phyloP scores from a whole-genome alignment of 2,797 vertebrate genomes.

The Enteromius radiatus region DNA sequence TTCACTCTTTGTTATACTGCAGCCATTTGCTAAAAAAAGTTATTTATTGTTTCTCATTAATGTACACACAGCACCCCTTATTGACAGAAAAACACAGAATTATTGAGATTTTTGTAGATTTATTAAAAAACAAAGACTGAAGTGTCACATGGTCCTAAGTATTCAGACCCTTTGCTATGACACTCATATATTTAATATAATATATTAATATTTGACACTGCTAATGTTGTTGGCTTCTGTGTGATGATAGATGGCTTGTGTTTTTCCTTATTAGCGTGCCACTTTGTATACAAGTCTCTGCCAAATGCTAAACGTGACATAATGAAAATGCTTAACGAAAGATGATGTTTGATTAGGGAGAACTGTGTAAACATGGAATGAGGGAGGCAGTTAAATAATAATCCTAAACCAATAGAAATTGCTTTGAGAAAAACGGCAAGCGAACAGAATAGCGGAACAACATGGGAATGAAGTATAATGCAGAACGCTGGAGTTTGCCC shows the following conservation, averaged over 20 bases:
- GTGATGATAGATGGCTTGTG: not conserved
- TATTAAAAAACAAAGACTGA: constrained; percentile 1
- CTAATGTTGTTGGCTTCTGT: not conserved
- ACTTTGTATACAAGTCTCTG: not conserved
- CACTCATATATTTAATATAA: not conserved
- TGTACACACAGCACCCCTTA: not conserved
- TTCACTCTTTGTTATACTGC: too few species aligned
- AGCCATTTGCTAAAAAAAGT: too few species aligned
- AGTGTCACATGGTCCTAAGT: constrained; percentile 8
- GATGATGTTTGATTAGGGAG: constrained; percentile 16
- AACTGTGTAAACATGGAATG: not conserved
- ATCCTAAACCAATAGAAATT: constrained; percentile 3
- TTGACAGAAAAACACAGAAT: not conserved
- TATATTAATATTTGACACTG: too few species aligned
- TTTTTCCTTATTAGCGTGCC: not conserved
- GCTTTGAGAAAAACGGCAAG: not conserved
- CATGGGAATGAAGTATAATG: constrained; percentile 16
- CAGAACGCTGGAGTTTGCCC: constrained; percentile 22
- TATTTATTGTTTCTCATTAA: too few species aligned
- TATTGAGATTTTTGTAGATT: not conserved
- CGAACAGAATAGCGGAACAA: not conserved
- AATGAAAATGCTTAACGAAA: constrained; percentile 25
- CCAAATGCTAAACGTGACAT: not conserved
- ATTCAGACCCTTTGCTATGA: constrained; percentile 18
- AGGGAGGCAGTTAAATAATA: not conserved